Evolutionary conservation across 2,797 vertebrate genomes (phyloP).

Genomic region (Oreortyx pictus): DNA sequence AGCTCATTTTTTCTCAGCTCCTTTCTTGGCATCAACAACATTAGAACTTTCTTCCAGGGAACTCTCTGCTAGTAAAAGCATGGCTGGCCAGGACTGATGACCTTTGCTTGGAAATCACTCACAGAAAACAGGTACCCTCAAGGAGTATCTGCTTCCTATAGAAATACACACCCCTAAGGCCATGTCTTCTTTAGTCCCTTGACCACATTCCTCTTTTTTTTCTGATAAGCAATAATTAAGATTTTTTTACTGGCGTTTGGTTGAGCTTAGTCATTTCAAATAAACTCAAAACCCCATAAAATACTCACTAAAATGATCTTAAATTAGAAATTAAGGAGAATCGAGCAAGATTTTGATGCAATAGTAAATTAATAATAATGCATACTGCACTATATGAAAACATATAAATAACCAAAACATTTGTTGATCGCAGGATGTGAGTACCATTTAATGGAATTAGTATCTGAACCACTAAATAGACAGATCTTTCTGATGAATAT

Average conservation of each 20-base stretch:
- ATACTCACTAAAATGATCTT: background rate
- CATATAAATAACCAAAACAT: background rate
- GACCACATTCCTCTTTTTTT: background rate
- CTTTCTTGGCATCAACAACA: background rate
- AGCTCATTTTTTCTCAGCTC: background rate
- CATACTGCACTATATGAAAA: background rate
- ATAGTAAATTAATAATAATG: background rate
- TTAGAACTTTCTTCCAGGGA: background rate
- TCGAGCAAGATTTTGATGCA: background rate
- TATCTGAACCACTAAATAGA: background rate
- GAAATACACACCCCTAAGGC: background rate
- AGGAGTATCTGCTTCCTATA: background rate
- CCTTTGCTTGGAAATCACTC: background rate
- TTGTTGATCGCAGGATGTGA: background rate
- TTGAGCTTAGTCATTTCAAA: background rate
- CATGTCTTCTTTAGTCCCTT: background rate
- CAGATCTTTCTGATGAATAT: background rate
- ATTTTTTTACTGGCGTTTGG: background rate
- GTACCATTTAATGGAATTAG: background rate
- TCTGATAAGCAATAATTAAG: background rate
- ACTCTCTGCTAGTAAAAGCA: background rate
- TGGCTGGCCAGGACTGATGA: background rate
- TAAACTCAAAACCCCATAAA: background rate
- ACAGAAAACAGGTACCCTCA: background rate
- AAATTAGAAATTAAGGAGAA: background rate